Evolutionary conservation across 2,888 invertebrate species (phyloP), one percentile per base, ranked within the genome.

Genomic region (Amiota mariae): DNA sequence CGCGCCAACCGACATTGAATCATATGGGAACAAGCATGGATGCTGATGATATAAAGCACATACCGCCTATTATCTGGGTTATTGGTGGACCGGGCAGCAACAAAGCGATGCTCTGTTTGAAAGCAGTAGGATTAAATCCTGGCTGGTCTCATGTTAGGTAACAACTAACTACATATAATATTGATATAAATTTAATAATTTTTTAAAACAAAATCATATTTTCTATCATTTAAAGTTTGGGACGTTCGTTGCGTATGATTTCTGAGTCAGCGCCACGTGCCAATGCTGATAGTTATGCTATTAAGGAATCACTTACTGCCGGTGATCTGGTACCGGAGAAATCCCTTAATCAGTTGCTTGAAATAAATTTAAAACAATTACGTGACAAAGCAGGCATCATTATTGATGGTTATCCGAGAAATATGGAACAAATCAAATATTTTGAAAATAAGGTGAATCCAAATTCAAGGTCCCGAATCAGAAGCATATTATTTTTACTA

Each of bases 351-450:
- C 93, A 93, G 77, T 90, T 97, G 61, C 92, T 98, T 68, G 94
- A 95, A 74, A 92, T 91, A 1, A 94, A 95, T 47, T 91, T 95
- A 78, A 87, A 85, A 0, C 92, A 92, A 57, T 90, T 93, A 75
- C 90, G 91, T 56, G 93, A 93, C 9, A 93, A 93, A 24, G 92
- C 92, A 74, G 98, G 98, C 4, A 94, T 98, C 74, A 93, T 99
- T 73, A 93, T 99, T 72, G 98, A 98, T 85, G 98, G 98, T 0
- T 99, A 96, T 89, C 99, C 99, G 0, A 91, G 98, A 73, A 97
- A 98, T 85, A 91, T 97, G 87, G 93, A 94, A 68, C 98, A 99
- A 91, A 95, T 96, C 80, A 92, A 93, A 71, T 93, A 94, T 85
- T 99, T 98, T 89, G 96, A 99, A 90, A 93, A 92, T 73, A 96